These are phyloP conservation scores for Zaprionus ornatus DNA, from an alignment of 1,140 invertebrate species.

Conservation along the genomic window DNA sequence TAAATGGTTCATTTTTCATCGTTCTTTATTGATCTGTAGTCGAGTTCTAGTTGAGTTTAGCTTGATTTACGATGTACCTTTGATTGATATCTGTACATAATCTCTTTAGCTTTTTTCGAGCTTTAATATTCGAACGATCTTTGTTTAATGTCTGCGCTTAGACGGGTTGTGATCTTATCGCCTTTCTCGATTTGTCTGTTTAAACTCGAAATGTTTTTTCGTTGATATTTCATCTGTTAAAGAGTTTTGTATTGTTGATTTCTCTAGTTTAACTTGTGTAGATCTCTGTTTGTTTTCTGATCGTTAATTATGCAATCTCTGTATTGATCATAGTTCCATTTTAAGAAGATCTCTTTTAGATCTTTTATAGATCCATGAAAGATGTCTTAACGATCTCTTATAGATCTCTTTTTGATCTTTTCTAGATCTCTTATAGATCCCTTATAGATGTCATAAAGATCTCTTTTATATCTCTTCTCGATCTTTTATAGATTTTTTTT, in stretches of 20 bases:
- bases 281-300: background rate
- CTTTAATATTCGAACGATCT: background rate
- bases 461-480: background rate
- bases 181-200: background rate
- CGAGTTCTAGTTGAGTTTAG: background rate
- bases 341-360: no score
- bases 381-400: background rate
- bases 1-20: background rate
- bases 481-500: no score
- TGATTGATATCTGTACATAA: background rate
- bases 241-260: background rate
- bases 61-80: background rate
- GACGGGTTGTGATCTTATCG: background rate
- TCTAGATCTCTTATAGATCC: no score
- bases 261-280: background rate
- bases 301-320: background rate
- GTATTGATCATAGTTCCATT: no score
- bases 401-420: no score
- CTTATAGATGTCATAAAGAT: background rate
- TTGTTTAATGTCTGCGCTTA: background rate
- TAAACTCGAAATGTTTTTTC: background rate
- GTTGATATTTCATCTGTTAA: background rate
- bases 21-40: background rate
- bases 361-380: no score
- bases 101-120: background rate